A percentile compares a stretch with the other conserved stretches of the same genome.
These are phyloP conservation scores for Nephrotoma guestfalica DNA, from an alignment of 2,888 invertebrate genomes.

Conservation along the genomic window DNA sequence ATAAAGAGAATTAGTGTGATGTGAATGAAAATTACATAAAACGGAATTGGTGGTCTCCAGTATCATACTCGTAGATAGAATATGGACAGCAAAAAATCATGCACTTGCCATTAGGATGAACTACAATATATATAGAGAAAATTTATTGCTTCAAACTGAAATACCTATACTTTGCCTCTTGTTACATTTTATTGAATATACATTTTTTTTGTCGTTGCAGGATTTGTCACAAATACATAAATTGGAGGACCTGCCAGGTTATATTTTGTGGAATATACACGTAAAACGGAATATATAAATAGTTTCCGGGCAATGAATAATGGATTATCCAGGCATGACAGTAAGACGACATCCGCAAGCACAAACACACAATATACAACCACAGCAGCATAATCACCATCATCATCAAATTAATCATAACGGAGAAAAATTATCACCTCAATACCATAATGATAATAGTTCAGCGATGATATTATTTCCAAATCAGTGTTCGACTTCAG, in stretches of 20 bases:
- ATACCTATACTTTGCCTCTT: neutral
- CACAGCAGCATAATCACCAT: neutral
- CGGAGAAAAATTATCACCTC: neutral
- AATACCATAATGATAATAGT: neutral
- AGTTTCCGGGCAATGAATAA: neutral
- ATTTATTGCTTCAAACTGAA: neutral
- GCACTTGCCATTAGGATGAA: neutral
- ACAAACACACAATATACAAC: neutral
- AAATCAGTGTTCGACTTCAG: conserved; percentile 17
- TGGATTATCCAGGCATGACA: conserved; percentile 1
- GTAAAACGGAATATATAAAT: neutral
- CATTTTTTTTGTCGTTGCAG: neutral
- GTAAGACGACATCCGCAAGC: neutral
- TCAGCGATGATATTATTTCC: conserved; percentile 1
- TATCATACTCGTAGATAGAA: neutral
- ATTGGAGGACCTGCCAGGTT: neutral
- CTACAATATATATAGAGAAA: neutral
- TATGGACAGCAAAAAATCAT: neutral
- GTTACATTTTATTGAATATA: neutral
- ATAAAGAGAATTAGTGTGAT: neutral
- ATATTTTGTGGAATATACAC: neutral
- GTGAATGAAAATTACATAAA: neutral
- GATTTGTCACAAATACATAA: neutral
- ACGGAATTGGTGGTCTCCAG: neutral
- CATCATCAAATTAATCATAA: neutral